Percentiles rank a stretch among this genome's conserved stretches.
Evolutionary conservation across 2,113 vertebrate species (phyloP).

Genomic region (Calypte anna): DNA sequence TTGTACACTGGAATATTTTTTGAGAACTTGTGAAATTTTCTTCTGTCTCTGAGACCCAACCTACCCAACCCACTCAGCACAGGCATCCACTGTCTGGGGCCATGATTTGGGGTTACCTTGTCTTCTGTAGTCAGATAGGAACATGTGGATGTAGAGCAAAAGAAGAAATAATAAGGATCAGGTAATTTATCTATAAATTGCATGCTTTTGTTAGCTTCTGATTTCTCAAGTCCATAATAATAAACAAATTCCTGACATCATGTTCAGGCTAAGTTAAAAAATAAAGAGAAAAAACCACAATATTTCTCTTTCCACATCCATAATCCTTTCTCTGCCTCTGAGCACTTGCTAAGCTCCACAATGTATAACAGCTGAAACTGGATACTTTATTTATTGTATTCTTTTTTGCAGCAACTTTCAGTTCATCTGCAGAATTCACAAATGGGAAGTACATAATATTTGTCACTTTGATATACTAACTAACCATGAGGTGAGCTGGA

Average conservation of each 20-base stretch:
- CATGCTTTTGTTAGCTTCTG: background rate
- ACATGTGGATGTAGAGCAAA: background rate
- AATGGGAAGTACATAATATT: background rate
- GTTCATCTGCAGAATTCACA: slow-evolving; percentile 1
- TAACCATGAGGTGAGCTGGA: background rate
- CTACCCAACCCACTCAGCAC: background rate
- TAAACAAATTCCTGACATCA: background rate
- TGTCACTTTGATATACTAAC: background rate
- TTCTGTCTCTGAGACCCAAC: background rate
- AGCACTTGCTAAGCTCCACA: background rate
- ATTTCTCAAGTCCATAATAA: background rate
- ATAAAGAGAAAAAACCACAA: background rate
- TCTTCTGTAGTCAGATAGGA: background rate
- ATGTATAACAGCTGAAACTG: background rate
- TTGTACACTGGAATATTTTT: background rate
- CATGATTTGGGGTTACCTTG: background rate
- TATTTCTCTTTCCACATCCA: background rate
- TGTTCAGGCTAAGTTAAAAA: background rate
- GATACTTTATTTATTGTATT: background rate
- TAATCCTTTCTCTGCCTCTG: background rate
- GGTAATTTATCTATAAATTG: background rate
- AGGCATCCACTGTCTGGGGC: background rate
- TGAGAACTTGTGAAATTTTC: background rate
- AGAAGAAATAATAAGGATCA: background rate
- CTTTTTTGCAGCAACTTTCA: background rate